Conservation (phyloP, 1,140 invertebrate genomes). For the Brachionus calyciflorus region DNA sequence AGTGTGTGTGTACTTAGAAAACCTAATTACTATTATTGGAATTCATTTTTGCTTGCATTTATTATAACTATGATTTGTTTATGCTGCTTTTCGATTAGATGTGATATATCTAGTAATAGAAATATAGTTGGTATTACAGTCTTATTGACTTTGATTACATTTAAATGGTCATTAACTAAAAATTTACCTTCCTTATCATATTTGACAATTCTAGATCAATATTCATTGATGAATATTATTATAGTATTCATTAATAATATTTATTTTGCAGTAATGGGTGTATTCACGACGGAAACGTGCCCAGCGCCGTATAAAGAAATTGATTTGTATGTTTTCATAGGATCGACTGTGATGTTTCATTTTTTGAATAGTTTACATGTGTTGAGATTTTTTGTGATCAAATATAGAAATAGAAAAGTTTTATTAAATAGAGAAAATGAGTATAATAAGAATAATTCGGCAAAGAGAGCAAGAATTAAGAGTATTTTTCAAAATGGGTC, state of each 20-base stretch:
- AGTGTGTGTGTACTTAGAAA: constrained; percentile 30
- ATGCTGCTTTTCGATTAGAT: constrained; percentile 16
- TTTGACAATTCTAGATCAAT: constrained; percentile 31
- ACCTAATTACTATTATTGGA: constrained; percentile 35
- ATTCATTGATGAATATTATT: constrained; percentile 14
- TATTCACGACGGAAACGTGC: not conserved
- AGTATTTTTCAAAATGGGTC: constrained; percentile 29
- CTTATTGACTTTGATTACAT: constrained; percentile 16
- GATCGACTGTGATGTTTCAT: constrained; percentile 20
- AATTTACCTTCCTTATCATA: constrained; percentile 14
- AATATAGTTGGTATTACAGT: constrained; percentile 26
- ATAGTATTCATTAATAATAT: constrained; percentile 19
- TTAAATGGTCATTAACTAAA: constrained; percentile 38
- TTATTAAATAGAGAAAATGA: not conserved
- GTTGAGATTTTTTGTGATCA: constrained; percentile 33
- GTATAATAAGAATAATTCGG: constrained; percentile 14
- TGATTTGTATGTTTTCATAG: constrained; percentile 25
- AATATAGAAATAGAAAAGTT: constrained; percentile 16
- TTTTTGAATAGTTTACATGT: constrained; percentile 23
- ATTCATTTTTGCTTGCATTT: constrained; percentile 13
- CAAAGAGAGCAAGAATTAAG: constrained; percentile 22
- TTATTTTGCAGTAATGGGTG: constrained; percentile 24
- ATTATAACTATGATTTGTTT: constrained; percentile 32
- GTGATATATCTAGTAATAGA: constrained; percentile 4
- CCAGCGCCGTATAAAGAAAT: not conserved